Base-by-base conservation (phyloP, 2,888 invertebrate species). In the Eurois occulta region DNA sequence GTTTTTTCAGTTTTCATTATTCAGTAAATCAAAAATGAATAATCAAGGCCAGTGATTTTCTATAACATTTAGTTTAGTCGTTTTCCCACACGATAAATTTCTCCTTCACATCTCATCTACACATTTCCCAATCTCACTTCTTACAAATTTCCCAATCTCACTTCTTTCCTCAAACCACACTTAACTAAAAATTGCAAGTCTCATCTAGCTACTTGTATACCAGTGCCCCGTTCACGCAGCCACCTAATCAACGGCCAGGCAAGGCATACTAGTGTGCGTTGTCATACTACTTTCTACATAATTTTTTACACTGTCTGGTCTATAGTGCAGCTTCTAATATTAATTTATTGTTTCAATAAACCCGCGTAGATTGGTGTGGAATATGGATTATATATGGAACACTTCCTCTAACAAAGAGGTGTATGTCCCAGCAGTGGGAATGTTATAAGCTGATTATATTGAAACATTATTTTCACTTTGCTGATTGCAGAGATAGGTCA, bases 271-370 rank as follows among this genome's bases (percentile, higher is more conserved):
- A 90, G 91, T 91, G 90, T 90, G 91, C 92, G 94, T 93, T 94
- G 95, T 94, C 94, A 94, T 95, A 93, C 95, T 93, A 95, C 95
- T 96, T 95, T 96, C 95, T 95, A 95, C 94, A 93, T 94, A 91
- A 91, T 95, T 95, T 94, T 95, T 95, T 95, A 94, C 92, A 90
- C 86, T 80, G 89, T 88, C 90, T 77, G 87, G 90, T 92, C 90
- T 87, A 90, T 92, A 93, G 92, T 91, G 81, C 81, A 64, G 86
- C 41, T 70, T 78, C 64, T 77, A 43, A 81, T 81, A 64, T 70
- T 69, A 58, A 83, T 80, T 83, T 84, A 80, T 82, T 70, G 64
- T 67, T 67, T 67, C 35, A 41, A 70, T 18, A n/a, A 8, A n/a
- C n/a, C 0, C 4, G n/a, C n/a, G n/a, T 18, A 1, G n/a, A n/a